Percentiles rank a stretch among this genome's conserved stretches.
phyloP scores from a whole-genome alignment of 1,140 invertebrate genomes.

The Glossosoma conforme region DNA sequence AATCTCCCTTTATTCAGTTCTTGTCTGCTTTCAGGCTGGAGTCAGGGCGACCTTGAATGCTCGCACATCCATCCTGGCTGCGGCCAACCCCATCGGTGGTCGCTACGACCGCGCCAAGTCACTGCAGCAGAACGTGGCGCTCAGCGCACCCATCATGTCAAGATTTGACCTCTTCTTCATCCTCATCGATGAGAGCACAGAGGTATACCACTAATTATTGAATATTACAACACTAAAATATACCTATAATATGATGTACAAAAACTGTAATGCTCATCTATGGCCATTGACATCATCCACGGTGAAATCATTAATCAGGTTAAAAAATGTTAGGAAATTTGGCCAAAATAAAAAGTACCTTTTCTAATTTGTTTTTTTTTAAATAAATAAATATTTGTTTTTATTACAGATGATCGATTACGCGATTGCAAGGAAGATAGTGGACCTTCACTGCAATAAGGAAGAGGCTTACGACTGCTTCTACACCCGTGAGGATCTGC shows the following conservation, averaged over 20 bases:
- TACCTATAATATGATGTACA: too few species aligned
- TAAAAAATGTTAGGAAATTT: too few species aligned
- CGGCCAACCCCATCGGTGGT: constrained; percentile 96
- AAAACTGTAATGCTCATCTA: too few species aligned
- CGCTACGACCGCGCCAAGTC: constrained; percentile 93
- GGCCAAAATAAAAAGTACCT: neutral
- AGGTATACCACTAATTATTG: too few species aligned
- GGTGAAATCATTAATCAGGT: too few species aligned
- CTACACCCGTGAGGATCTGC: constrained; percentile 82
- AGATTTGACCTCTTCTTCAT: constrained; percentile 99
- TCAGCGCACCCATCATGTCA: constrained; percentile 98
- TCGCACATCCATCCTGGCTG: constrained; percentile 94
- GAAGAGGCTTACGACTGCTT: constrained; percentile 68
- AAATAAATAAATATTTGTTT: neutral
- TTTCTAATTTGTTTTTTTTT: neutral
- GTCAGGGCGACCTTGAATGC: constrained; percentile 97
- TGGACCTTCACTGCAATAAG: constrained; percentile 87
- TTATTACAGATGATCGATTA: constrained; percentile 69
- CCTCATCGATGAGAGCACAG: constrained; percentile 92
- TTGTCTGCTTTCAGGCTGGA: constrained; percentile 69
- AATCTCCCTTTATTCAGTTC: too few species aligned
- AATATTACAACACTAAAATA: too few species aligned
- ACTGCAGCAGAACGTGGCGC: constrained; percentile 88
- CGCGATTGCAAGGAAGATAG: constrained; percentile 92
- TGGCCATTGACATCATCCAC: too few species aligned